These are phyloP conservation scores for Nowickia ferox DNA, from an alignment of 2,888 invertebrate genomes.

Conservation along the genomic window DNA sequence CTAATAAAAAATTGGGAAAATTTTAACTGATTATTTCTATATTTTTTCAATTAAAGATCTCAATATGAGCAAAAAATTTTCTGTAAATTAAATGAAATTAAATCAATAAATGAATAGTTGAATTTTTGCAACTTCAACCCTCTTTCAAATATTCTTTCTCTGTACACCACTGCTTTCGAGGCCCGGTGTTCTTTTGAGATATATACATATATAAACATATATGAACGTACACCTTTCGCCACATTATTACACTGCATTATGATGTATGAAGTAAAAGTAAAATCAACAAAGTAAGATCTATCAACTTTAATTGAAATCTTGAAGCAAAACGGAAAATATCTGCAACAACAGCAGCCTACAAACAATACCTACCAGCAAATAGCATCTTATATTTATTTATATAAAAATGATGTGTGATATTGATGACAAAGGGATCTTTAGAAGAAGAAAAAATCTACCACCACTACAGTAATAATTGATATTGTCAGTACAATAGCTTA, in stretches of 20 bases:
- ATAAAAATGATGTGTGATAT: conserved; percentile 81
- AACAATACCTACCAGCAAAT: conserved; percentile 64
- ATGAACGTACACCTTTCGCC: conserved; percentile 38
- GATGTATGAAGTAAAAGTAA: conserved; percentile 33
- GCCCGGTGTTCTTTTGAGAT: conserved; percentile 42
- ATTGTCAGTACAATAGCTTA: conserved; percentile 72
- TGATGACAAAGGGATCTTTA: conserved; percentile 76
- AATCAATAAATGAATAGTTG: not conserved
- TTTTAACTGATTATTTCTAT: no score
- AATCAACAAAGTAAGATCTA: conserved; percentile 63
- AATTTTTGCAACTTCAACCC: not conserved
- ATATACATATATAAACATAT: not conserved
- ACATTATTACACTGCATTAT: conserved; percentile 40
- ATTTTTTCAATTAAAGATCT: no score
- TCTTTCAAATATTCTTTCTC: not conserved
- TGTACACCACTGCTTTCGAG: conserved; percentile 38
- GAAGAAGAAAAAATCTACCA: conserved; percentile 43
- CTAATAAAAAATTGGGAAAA: no score
- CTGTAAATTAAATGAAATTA: no score
- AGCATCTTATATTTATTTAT: conserved; percentile 30
- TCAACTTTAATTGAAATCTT: conserved; percentile 69
- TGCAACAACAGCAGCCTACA: conserved; percentile 67
- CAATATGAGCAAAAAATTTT: no score
- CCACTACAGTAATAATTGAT: conserved; percentile 37
- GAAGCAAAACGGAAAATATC: conserved; percentile 35